Evolutionary conservation across 2,113 vertebrate genomes (phyloP).

Genomic region (Isichthys henryi): DNA sequence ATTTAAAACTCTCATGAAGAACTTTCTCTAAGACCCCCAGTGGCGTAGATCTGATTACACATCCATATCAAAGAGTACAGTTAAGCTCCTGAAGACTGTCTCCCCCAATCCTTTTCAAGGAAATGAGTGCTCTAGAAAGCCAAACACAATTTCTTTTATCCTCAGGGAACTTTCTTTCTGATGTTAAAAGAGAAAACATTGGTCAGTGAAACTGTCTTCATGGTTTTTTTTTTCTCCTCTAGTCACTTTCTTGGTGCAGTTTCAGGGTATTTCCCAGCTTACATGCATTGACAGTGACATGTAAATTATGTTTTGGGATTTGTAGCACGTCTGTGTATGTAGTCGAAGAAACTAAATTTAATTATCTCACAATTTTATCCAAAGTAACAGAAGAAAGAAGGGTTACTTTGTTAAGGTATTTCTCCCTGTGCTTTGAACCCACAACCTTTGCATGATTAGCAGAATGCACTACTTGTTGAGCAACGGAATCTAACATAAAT

Average conservation of each 20-base stretch:
- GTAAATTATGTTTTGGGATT: background rate
- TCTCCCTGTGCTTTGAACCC: background rate
- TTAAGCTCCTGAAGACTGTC: conserved; percentile 18
- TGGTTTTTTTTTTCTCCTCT: background rate
- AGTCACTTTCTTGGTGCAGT: background rate
- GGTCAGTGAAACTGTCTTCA: conserved; percentile 14
- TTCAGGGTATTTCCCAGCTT: background rate
- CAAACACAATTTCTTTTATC: conserved; percentile 30
- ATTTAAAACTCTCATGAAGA: background rate
- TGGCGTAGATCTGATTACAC: conserved; percentile 19
- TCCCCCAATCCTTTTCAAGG: conserved; percentile 19
- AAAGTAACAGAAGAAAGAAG: background rate
- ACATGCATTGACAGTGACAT: background rate
- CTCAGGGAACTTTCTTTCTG: conserved; percentile 19
- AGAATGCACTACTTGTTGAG: background rate
- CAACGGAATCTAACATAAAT: background rate
- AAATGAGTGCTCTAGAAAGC: conserved; percentile 32
- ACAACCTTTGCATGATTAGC: background rate
- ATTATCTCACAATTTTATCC: background rate
- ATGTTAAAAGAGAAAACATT: conserved; percentile 26
- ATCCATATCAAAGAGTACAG: conserved; percentile 19
- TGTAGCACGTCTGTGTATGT: background rate
- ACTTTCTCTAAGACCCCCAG: conserved; percentile 7
- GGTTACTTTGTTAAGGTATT: background rate
- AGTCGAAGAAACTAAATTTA: background rate